Percentiles rank a stretch among this genome's conserved stretches.
Conservation (phyloP, 2,888 invertebrate genomes). For the Sphecodes monilicornis region DNA sequence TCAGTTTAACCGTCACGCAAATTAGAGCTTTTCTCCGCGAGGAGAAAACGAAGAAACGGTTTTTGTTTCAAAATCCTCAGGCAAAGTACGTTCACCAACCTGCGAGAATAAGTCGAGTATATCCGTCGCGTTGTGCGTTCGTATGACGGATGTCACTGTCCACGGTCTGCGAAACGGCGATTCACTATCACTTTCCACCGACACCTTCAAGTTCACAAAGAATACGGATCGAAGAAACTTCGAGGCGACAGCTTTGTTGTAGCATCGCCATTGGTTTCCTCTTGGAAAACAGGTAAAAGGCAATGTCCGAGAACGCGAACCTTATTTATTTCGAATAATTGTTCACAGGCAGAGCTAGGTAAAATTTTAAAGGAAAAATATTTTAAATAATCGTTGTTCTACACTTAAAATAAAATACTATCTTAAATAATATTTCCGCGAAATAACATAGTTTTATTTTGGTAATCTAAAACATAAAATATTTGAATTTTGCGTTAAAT, state of each 20-base stretch:
- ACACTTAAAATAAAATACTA: too few species aligned
- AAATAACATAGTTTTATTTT: too few species aligned
- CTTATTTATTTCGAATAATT: neutral
- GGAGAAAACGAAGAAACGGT: constrained; percentile 1
- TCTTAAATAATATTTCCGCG: too few species aligned
- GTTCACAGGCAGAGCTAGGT: too few species aligned
- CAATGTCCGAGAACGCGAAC: constrained; percentile 34
- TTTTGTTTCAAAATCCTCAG: neutral
- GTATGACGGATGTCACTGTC: constrained; percentile 27
- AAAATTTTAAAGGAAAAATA: too few species aligned
- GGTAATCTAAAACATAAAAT: too few species aligned
- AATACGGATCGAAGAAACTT: constrained; percentile 23
- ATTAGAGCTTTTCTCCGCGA: neutral
- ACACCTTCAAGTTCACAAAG: constrained; percentile 42
- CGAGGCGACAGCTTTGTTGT: neutral
- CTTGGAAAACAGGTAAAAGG: constrained; percentile 54
- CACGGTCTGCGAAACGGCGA: constrained; percentile 10
- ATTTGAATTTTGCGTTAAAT: too few species aligned
- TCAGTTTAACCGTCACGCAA: neutral
- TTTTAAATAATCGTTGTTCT: too few species aligned
- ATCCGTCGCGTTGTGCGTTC: neutral
- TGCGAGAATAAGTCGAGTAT: neutral
- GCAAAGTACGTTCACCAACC: neutral
- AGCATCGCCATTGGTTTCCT: constrained; percentile 29
- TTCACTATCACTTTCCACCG: constrained; percentile 17